Conservation (phyloP, 1,140 invertebrate genomes). For the Pachypsylla venusta region DNA sequence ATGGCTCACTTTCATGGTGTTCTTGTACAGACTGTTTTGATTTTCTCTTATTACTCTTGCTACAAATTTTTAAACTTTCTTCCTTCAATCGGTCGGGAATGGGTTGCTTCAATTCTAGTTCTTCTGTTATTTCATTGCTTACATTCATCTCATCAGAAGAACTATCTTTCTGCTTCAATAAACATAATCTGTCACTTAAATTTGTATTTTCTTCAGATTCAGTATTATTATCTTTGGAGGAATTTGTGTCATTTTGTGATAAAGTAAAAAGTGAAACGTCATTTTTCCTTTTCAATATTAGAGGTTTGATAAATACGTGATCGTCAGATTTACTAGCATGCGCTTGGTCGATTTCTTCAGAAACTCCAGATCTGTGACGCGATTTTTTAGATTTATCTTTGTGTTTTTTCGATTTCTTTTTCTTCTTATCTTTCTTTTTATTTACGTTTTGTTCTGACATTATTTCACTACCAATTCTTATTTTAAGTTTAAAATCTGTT, state of each 20-base stretch:
- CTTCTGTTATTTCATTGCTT: too few relatives aligned
- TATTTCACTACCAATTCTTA: background rate
- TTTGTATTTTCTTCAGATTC: background rate
- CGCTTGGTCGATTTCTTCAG: too few relatives aligned
- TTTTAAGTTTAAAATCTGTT: conserved; percentile 3
- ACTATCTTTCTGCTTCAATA: background rate
- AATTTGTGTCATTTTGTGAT: background rate
- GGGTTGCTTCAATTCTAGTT: too few relatives aligned
- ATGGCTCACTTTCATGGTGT: too few relatives aligned
- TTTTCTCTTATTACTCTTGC: too few relatives aligned
- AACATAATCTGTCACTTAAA: background rate
- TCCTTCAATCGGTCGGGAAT: too few relatives aligned
- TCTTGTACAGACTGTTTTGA: too few relatives aligned
- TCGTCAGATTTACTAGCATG: background rate
- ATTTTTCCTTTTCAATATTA: background rate
- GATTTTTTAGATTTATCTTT: background rate
- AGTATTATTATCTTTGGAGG: background rate
- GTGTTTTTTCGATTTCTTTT: background rate
- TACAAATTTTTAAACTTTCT: too few relatives aligned
- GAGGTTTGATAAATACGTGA: background rate
- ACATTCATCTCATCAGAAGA: too few relatives aligned
- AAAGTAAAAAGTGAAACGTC: background rate
- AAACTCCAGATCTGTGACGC: too few relatives aligned
- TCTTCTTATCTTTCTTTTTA: background rate
- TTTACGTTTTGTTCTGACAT: conserved; percentile 1